Evolutionary conservation across 1,140 invertebrate species (phyloP).

Genomic region (Dendroctonus ponderosae): DNA sequence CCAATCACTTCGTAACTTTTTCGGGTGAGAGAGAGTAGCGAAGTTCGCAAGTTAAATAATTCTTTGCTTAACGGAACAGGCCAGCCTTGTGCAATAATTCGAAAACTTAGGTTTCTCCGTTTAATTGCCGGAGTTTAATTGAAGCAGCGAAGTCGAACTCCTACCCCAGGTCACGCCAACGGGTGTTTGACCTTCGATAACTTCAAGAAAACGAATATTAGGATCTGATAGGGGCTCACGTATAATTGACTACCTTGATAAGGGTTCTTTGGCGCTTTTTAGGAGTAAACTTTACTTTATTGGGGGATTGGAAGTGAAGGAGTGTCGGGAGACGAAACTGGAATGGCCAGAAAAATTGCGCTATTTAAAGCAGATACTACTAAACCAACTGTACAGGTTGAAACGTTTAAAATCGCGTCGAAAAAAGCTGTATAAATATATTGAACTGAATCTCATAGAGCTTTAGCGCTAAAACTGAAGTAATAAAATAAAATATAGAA

Average conservation of each 20-base stretch:
- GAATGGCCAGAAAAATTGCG: too few species aligned
- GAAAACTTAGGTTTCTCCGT: slow-evolving; percentile 25
- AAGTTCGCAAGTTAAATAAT: neutral
- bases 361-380: too few species aligned
- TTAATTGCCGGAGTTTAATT: slow-evolving; percentile 39
- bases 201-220: slow-evolving; percentile 23
- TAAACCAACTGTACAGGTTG: neutral
- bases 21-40: too few species aligned
- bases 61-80: neutral
- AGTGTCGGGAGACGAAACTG: too few species aligned
- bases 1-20: slow-evolving; percentile 1
- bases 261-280: slow-evolving; percentile 10
- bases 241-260: slow-evolving; percentile 22
- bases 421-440: neutral
- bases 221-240: slow-evolving; percentile 16
- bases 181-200: slow-evolving; percentile 31
- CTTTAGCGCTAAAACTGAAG: neutral
- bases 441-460: neutral
- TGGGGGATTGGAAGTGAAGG: neutral
- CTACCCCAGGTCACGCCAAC: slow-evolving; percentile 31
- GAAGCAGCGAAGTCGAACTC: slow-evolving; percentile 25
- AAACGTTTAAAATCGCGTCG: neutral
- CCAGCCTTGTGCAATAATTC: slow-evolving; percentile 1
- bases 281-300: too few species aligned
- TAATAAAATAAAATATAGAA: slow-evolving; percentile 1